Conservation (phyloP, 2,888 invertebrate species). For the Caenorhabditis sp. region DNA sequence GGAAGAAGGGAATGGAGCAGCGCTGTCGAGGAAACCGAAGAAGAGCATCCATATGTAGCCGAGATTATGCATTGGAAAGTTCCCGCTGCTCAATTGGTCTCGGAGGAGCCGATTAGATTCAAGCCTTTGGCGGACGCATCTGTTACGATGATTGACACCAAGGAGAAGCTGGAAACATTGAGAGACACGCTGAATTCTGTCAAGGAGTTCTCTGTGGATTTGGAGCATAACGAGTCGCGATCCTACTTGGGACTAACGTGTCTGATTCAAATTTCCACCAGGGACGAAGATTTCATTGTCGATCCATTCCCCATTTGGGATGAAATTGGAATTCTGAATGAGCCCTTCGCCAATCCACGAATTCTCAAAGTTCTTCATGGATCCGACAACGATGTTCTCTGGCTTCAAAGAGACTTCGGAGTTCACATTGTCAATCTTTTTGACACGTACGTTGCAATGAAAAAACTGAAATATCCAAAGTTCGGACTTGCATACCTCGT, state of each 20-base stretch:
- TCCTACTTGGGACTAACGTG: constrained; percentile 96
- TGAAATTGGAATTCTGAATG: constrained; percentile 90
- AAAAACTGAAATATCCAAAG: constrained; percentile 68
- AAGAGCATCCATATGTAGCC: constrained; percentile 75
- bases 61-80: constrained; percentile 74
- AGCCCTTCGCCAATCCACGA: constrained; percentile 91
- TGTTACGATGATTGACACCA: constrained; percentile 88
- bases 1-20: constrained; percentile 53
- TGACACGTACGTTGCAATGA: constrained; percentile 87
- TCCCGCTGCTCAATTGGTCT: constrained; percentile 65
- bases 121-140: constrained; percentile 87
- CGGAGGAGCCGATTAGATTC: constrained; percentile 82
- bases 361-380: constrained; percentile 97
- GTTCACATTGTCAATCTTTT: constrained; percentile 97
- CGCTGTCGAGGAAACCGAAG: constrained; percentile 56
- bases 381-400: constrained; percentile 91
- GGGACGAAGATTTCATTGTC: constrained; percentile 90
- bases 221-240: constrained; percentile 93
- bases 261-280: constrained; percentile 93
- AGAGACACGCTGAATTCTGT: constrained; percentile 87
- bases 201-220: constrained; percentile 92
- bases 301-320: constrained; percentile 92
- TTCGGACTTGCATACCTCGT: constrained; percentile 88
- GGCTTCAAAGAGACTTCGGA: constrained; percentile 96
- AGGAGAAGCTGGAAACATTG: constrained; percentile 87